These are phyloP conservation scores for Chloroclysta siterata DNA, from an alignment of 2,888 invertebrate genomes.

Conservation along the genomic window DNA sequence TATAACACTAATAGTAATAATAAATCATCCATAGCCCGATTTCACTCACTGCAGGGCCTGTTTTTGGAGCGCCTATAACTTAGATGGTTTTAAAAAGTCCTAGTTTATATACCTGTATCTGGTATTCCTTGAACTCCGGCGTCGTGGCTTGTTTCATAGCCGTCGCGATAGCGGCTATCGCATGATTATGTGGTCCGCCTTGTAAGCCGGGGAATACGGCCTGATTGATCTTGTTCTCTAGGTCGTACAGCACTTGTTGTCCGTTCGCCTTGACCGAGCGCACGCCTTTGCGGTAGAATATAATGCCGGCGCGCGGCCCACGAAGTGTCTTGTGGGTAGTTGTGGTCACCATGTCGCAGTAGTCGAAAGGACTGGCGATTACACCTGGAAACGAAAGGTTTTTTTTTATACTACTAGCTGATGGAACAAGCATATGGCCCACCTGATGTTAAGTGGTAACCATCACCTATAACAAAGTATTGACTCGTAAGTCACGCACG, in stretches of 20 bases:
- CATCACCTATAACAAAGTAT: no score
- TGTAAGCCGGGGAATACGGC: slow-evolving; percentile 97
- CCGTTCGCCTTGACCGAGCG: slow-evolving; percentile 92
- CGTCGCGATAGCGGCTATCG: slow-evolving; percentile 98
- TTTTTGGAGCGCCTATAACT: no score
- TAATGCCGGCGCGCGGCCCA: slow-evolving; percentile 94
- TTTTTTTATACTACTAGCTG: no score
- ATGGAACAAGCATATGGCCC: no score
- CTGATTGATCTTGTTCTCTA: slow-evolving; percentile 94
- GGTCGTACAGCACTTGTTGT: slow-evolving; percentile 92
- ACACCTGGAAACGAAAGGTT: slow-evolving; percentile 77
- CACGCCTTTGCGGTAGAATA: slow-evolving; percentile 96
- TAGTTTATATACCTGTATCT: slow-evolving; percentile 86
- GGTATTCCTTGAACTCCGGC: slow-evolving; percentile 93
- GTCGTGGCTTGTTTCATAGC: slow-evolving; percentile 95
- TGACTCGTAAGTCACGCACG: no score
- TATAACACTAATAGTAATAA: no score
- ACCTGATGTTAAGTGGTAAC: no score
- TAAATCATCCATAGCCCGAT: no score
- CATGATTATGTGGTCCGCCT: slow-evolving; percentile 98
- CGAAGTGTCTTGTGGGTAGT: slow-evolving; percentile 98
- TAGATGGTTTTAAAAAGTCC: no score
- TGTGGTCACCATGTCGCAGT: slow-evolving; percentile 96
- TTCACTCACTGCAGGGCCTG: no score
- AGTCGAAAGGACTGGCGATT: slow-evolving; percentile 95